phyloP scores from a whole-genome alignment of 2,113 vertebrate genomes.

The Tragelaphus strepsiceros region DNA sequence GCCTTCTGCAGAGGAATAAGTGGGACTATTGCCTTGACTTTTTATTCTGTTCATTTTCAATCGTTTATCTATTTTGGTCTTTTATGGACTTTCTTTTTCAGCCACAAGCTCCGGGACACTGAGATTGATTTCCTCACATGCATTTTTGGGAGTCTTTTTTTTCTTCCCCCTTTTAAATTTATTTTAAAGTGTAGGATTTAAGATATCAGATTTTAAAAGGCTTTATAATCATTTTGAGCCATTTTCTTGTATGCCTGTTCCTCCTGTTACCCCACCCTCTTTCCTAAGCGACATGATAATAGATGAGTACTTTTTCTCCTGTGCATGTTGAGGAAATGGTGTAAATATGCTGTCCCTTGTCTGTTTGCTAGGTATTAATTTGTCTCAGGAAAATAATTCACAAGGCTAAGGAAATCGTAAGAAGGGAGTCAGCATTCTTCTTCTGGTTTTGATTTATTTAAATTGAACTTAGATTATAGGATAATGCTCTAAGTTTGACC shows the following conservation, averaged over 20 bases:
- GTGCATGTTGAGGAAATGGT: neutral
- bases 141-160: neutral
- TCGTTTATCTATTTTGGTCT: neutral
- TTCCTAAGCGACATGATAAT: neutral
- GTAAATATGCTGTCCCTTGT: neutral
- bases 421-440: neutral
- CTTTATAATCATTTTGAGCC: neutral
- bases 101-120: neutral
- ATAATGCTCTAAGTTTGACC: neutral
- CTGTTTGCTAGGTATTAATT: neutral
- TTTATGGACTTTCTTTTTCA: neutral
- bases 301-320: neutral
- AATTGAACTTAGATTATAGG: neutral
- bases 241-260: neutral
- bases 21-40: neutral
- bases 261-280: neutral
- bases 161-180: neutral
- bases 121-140: neutral
- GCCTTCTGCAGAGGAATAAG: neutral
- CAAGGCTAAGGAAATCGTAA: neutral
- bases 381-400: neutral
- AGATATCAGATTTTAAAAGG: neutral
- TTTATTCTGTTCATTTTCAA: neutral
- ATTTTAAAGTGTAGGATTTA: neutral
- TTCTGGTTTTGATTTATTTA: constrained; percentile 19